phyloP scores from a whole-genome alignment of 1,140 invertebrate genomes.

The Apis florea region DNA sequence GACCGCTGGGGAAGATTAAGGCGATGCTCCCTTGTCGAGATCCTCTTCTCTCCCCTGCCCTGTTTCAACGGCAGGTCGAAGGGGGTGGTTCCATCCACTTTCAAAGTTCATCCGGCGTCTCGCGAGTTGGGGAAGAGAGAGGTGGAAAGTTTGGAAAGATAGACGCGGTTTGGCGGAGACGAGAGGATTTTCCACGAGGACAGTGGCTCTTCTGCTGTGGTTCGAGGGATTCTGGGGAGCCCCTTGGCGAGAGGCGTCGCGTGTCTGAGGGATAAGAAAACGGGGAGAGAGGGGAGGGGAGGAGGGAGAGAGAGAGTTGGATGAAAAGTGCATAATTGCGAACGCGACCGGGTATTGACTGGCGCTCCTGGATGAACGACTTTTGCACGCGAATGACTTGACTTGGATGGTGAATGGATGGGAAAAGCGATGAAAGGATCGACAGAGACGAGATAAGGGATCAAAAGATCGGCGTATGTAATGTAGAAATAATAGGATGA shows the following conservation, averaged over 20 bases:
- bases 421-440: not conserved
- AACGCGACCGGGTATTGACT: not conserved
- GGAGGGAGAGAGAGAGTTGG: too few species aligned
- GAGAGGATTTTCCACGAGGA: not conserved
- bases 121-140: not conserved
- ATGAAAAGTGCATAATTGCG: not conserved
- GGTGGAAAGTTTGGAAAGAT: not conserved
- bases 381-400: conserved; percentile 22
- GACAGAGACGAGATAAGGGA: conserved; percentile 20
- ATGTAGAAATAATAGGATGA: conserved; percentile 1
- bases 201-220: not conserved
- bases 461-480: conserved; percentile 37
- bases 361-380: not conserved
- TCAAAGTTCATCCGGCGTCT: not conserved
- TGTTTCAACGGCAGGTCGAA: too few species aligned
- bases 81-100: not conserved
- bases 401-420: not conserved
- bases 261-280: not conserved
- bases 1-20: not conserved
- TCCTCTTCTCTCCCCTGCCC: not conserved
- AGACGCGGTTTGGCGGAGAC: not conserved
- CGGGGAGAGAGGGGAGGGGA: too few species aligned
- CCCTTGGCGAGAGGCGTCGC: not conserved
- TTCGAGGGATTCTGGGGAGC: not conserved
- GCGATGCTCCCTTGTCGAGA: not conserved